Percentiles rank a stretch among this genome's conserved stretches.
These are phyloP conservation scores for Istiophorus platypterus DNA, from an alignment of 2,113 vertebrate genomes.

Conservation along the genomic window DNA sequence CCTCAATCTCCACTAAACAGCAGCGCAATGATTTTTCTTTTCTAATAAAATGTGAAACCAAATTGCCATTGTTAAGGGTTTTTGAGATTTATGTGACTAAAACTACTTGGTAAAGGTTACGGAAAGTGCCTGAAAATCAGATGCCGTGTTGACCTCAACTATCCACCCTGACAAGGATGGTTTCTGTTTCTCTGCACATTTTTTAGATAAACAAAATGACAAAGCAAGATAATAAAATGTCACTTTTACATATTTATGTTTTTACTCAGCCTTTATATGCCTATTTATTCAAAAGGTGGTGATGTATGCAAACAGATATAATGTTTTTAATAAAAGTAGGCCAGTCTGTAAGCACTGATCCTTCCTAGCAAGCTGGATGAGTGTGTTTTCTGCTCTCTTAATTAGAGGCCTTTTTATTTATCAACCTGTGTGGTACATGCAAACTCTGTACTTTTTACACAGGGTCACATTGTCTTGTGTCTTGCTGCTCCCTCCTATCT, in stretches of 20 bases:
- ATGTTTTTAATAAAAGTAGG: neutral
- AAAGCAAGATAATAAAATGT: neutral
- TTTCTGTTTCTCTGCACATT: neutral
- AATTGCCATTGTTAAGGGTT: no score
- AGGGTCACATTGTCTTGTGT: slow-evolving; percentile 42
- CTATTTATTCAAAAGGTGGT: neutral
- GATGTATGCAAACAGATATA: neutral
- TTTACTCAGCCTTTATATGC: neutral
- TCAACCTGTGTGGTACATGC: slow-evolving; percentile 15
- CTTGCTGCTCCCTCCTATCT: slow-evolving; percentile 1
- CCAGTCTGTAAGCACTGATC: neutral
- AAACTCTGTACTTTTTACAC: slow-evolving; percentile 27
- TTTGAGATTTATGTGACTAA: no score
- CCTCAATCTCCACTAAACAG: no score
- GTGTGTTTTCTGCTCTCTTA: slow-evolving; percentile 12
- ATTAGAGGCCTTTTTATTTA: slow-evolving; percentile 32
- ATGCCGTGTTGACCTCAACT: neutral
- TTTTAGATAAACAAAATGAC: neutral
- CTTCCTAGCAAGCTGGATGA: neutral
- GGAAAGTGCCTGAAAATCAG: neutral
- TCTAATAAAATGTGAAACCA: no score
- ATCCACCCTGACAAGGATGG: neutral
- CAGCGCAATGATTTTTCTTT: no score
- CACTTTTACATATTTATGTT: neutral
- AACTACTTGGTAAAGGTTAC: neutral